Percentiles rank a stretch among this genome's conserved stretches.
These are phyloP conservation scores for Leptinotarsa defecta DNA, from an alignment of 1,140 invertebrate species.

Conservation along the genomic window DNA sequence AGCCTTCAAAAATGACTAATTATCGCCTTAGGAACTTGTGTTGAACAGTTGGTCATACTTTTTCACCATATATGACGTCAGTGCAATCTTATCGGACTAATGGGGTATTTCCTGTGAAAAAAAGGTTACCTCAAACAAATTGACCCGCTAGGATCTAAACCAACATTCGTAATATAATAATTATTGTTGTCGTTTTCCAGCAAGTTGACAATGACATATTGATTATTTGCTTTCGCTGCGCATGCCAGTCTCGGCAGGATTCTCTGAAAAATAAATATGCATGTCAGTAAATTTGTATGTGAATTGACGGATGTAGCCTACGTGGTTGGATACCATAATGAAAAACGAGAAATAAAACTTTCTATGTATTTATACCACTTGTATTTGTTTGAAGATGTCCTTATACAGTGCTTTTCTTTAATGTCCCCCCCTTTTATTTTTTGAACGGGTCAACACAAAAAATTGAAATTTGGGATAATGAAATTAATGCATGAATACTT, in stretches of 20 bases:
- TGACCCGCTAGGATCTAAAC: neutral
- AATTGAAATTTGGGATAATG: too few species aligned
- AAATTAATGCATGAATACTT: too few species aligned
- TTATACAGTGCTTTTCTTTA: neutral
- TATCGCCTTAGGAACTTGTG: neutral
- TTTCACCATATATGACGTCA: neutral
- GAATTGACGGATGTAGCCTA: neutral
- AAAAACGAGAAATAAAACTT: neutral
- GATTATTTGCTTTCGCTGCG: neutral
- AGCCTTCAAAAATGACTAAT: neutral
- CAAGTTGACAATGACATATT: constrained; percentile 7
- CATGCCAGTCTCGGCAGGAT: neutral
- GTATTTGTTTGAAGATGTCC: neutral
- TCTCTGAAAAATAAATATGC: neutral
- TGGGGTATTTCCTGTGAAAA: neutral
- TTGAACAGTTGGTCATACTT: neutral
- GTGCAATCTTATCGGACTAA: too few species aligned
- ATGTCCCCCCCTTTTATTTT: too few species aligned
- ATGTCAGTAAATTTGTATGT: neutral
- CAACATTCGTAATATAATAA: constrained; percentile 7
- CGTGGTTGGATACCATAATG: neutral
- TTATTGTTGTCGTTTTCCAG: neutral
- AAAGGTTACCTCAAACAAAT: constrained; percentile 4
- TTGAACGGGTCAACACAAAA: too few species aligned
- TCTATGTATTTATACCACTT: neutral